Evolutionary conservation across 2,113 vertebrate genomes (phyloP), one percentile per base, ranked within the genome.

Genomic region (Scolopax mira): DNA sequence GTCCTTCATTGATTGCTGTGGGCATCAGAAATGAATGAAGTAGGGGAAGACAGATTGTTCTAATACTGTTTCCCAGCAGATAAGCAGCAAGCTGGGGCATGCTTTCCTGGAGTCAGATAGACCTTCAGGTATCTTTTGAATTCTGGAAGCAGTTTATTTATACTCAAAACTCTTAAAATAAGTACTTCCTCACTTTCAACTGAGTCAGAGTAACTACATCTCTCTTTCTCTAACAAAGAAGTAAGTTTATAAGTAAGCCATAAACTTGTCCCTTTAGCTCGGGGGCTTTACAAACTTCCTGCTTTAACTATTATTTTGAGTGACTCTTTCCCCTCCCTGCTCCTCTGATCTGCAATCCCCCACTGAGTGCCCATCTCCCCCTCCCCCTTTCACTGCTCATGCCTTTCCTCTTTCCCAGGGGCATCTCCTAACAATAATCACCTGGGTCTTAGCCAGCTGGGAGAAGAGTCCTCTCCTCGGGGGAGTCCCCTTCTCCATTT

Each of bases 21-120:
- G 88, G 83, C 85, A 96, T 64, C 83, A 84, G 85, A 35, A 93
- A 57, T 79, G 85, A 96, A 92, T 70, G 84, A 81, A 86, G 72
- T 14, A 25, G 22, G 28, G 25, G 41, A 90, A 75, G 77, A 84
- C 25, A 64, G 62, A 70, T 30, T 83, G 79, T 86, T 79, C 85
- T 79, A 67, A 90, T 61, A 41, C 48, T 28, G 6, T 79, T 92
- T 85, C 60, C 69, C 55, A 90, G 73, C 23, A 87, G 72, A 90
- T 23, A 89, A 93, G 46, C 62, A 67, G 44, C 31, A 51, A 92
- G 73, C 17, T 1, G 0, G 42, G 21, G 11, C 79, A 67, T 39
- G 27, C 51, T 79, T 64, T 84, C 52, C 70, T 35, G 35, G 24
- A 52, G 84, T 81, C 60, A 92, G 55, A 39, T 7, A 88, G 41